Evolutionary conservation across 2,888 invertebrate species (phyloP).

Genomic region (Alloscopus bannaensis): DNA sequence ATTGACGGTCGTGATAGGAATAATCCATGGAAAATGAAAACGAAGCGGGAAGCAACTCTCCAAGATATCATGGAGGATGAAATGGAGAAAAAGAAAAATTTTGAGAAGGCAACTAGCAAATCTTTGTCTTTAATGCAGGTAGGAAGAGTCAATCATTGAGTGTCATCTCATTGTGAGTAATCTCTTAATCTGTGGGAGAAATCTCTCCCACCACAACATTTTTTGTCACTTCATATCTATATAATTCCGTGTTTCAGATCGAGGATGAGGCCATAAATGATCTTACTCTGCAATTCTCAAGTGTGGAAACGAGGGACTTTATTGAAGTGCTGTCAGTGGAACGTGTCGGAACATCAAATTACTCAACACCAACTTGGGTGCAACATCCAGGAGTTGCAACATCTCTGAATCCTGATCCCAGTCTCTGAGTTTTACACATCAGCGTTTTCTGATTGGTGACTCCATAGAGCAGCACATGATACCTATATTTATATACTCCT

Average conservation of each 20-base stretch:
- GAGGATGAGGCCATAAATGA: conserved; percentile 92
- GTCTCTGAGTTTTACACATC: conserved; percentile 67
- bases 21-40: conserved; percentile 67
- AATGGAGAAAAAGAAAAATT: conserved; percentile 83
- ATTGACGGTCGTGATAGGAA: conserved; percentile 48
- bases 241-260: too few species aligned
- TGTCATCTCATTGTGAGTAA: too few species aligned
- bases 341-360: conserved; percentile 47
- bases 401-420: neutral
- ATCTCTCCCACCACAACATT: too few species aligned
- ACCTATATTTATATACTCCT: neutral
- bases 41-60: conserved; percentile 71
- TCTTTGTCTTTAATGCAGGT: conserved; percentile 86
- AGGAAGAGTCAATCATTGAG: too few species aligned
- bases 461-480: too few species aligned
- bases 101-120: conserved; percentile 84
- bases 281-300: conserved; percentile 84
- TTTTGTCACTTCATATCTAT: too few species aligned
- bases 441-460: too few species aligned
- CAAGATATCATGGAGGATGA: conserved; percentile 84
- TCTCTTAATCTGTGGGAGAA: too few species aligned
- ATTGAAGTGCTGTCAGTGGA: conserved; percentile 65
- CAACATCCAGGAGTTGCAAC: conserved; percentile 51
- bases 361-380: conserved; percentile 65
- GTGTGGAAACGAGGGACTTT: conserved; percentile 82